phyloP scores from a whole-genome alignment of 23 tunicate species.

The Trididemnum nubilum region DNA sequence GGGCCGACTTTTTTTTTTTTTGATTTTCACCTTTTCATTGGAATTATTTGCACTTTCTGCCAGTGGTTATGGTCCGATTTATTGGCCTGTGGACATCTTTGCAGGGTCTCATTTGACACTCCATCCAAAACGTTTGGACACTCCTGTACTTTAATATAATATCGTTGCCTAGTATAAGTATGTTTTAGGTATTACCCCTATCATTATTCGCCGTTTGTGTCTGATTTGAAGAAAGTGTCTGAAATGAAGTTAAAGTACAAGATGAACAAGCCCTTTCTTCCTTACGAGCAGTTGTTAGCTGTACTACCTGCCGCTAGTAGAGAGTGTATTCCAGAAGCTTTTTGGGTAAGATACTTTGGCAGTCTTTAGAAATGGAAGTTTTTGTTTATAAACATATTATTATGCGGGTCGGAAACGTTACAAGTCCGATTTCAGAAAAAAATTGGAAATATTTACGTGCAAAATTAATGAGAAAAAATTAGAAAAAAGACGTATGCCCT shows the following conservation, averaged over 20 bases:
- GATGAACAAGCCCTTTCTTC: conserved; percentile 89
- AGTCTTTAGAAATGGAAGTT: not conserved
- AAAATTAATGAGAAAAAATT: no score
- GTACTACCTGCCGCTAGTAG: conserved; percentile 93
- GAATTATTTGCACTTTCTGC: no score
- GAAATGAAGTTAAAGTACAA: conserved; percentile 70
- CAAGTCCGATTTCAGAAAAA: not conserved
- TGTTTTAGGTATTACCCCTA: conserved; percentile 92
- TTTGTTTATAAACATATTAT: not conserved
- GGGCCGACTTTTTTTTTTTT: no score
- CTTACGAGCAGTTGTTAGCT: conserved; percentile 94
- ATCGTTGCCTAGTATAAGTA: no score
- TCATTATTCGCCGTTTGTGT: conserved; percentile 96
- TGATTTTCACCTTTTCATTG: no score
- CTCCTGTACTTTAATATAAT: no score
- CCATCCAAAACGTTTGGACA: no score
- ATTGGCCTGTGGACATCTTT: no score
- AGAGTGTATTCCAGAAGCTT: conserved; percentile 86
- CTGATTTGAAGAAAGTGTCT: conserved; percentile 69
- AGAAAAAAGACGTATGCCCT: no score
- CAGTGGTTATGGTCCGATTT: no score
- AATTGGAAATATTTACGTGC: not conserved
- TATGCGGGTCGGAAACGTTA: not conserved
- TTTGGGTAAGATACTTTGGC: conserved; percentile 63
- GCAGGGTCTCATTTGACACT: no score